Evolutionary conservation across 2,888 invertebrate species (phyloP).

Genomic region (Drosophila longiperda): DNA sequence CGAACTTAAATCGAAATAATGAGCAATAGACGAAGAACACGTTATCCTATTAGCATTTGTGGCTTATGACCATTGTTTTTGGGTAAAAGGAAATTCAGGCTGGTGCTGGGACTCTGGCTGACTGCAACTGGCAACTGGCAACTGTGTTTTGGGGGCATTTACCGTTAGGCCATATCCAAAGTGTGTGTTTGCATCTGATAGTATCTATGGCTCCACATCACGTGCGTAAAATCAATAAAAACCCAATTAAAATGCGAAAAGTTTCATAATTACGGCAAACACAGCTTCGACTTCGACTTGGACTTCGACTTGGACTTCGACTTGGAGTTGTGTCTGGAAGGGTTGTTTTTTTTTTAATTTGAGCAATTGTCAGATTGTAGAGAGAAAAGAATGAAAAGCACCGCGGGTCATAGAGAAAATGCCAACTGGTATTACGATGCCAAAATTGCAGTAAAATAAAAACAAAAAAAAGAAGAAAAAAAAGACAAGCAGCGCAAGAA

Average conservation of each 20-base stretch:
- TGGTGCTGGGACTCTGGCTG: conserved; percentile 22
- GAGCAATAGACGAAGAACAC: conserved; percentile 69
- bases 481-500: conserved; percentile 22
- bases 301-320: background rate
- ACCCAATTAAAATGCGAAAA: conserved; percentile 76
- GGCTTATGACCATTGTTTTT: conserved; percentile 58
- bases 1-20: conserved; percentile 62
- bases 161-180: conserved; percentile 53
- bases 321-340: background rate
- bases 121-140: conserved; percentile 14
- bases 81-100: conserved; percentile 1
- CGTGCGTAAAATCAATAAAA: conserved; percentile 79
- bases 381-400: conserved; percentile 57
- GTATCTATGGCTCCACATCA: conserved; percentile 51
- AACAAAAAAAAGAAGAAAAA: background rate
- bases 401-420: conserved; percentile 61
- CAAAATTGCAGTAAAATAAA: conserved; percentile 65
- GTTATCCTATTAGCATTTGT: conserved; percentile 74
- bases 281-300: conserved; percentile 19
- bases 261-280: conserved; percentile 71
- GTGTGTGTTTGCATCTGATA: conserved; percentile 13
- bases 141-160: conserved; percentile 28
- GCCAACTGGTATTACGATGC: conserved; percentile 50
- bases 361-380: background rate
- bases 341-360: background rate